phyloP scores from a whole-genome alignment of 2,797 vertebrate genomes.

The Nyctalus aviator region DNA sequence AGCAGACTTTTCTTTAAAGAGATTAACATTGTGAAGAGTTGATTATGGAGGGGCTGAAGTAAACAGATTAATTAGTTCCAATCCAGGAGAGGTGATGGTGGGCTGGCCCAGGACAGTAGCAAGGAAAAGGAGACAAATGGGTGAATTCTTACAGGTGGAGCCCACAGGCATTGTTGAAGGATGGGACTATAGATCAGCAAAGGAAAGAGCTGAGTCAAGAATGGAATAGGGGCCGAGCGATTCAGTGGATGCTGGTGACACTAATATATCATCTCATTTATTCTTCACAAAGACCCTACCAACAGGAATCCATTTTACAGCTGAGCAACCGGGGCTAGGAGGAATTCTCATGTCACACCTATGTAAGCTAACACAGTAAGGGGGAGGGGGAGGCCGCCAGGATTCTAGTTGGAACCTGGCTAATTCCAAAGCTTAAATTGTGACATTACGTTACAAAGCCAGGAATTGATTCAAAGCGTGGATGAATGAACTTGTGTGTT shows the following conservation, averaged over 20 bases:
- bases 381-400: background rate
- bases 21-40: background rate
- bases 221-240: background rate
- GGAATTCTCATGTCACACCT: background rate
- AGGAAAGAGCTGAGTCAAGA: background rate
- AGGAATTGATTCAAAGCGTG: background rate
- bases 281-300: background rate
- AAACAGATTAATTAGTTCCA: background rate
- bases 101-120: background rate
- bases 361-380: background rate
- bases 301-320: background rate
- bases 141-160: background rate
- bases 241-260: background rate
- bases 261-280: background rate
- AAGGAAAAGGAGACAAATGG: background rate
- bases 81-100: background rate
- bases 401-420: background rate
- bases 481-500: constrained; percentile 16
- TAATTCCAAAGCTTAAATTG: background rate
- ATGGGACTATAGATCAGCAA: background rate
- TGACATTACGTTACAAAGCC: background rate
- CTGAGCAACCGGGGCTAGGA: background rate
- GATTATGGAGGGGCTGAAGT: background rate
- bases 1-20: background rate
- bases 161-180: background rate